These are phyloP conservation scores for Tricholauxania praeusta DNA, from an alignment of 2,888 invertebrate species.

Conservation along the genomic window DNA sequence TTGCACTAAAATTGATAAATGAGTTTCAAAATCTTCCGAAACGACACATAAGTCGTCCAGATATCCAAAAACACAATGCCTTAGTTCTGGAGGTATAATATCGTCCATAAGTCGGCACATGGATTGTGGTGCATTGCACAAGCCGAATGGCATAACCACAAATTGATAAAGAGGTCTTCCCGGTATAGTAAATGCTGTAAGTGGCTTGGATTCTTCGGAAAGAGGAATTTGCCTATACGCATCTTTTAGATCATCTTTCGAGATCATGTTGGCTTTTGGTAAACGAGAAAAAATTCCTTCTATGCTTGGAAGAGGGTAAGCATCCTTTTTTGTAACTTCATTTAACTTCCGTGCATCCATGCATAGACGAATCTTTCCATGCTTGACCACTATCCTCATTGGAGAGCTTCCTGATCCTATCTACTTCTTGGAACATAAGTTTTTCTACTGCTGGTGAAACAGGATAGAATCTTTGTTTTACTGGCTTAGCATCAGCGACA, in stretches of 20 bases:
- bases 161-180: constrained; percentile 44
- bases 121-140: constrained; percentile 21
- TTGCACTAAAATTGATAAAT: background rate
- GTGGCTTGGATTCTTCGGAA: constrained; percentile 22
- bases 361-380: constrained; percentile 30
- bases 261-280: constrained; percentile 37
- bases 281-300: constrained; percentile 41
- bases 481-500: constrained; percentile 38
- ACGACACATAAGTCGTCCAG: constrained; percentile 42
- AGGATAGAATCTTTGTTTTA: constrained; percentile 45
- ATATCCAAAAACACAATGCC: constrained; percentile 37
- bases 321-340: constrained; percentile 38
- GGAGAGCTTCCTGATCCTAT: constrained; percentile 46
- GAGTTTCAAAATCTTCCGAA: no score
- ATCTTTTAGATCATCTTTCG: constrained; percentile 27
- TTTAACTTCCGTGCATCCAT: constrained; percentile 29
- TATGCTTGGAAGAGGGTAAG: constrained; percentile 43
- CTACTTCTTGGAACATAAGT: constrained; percentile 50
- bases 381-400: constrained; percentile 25
- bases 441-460: constrained; percentile 44
- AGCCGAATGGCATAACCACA: constrained; percentile 42
- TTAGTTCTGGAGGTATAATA: constrained; percentile 37
- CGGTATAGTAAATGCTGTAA: constrained; percentile 40
- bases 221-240: constrained; percentile 41
- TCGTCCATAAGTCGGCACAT: constrained; percentile 44